Evolutionary conservation across 2,888 invertebrate species (phyloP).

Genomic region (Malthinus flaveolus): DNA sequence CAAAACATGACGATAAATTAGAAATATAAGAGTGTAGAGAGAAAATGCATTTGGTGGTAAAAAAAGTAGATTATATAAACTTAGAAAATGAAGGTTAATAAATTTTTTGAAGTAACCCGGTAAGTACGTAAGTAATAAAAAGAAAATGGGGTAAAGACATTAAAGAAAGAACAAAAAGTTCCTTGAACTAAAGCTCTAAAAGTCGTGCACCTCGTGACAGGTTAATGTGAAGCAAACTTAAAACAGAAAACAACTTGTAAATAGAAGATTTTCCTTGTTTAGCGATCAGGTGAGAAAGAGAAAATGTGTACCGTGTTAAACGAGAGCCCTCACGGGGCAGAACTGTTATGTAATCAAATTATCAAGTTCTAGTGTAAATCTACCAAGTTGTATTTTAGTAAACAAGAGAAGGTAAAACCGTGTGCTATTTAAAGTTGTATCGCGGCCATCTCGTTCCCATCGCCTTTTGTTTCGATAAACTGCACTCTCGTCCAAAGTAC

Average conservation of each 20-base stretch:
- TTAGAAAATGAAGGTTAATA: no score
- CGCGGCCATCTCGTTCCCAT: constrained; percentile 28
- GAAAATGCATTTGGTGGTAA: no score
- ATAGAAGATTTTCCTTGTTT: constrained; percentile 13
- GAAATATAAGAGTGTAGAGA: no score
- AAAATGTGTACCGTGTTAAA: constrained; percentile 22
- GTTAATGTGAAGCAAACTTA: constrained; percentile 31
- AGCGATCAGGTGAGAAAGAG: constrained; percentile 20
- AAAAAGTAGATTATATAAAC: no score
- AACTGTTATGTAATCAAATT: constrained; percentile 31
- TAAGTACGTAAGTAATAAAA: constrained; percentile 8
- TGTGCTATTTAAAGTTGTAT: constrained; percentile 5
- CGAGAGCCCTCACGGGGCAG: constrained; percentile 17
- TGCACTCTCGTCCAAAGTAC: constrained; percentile 11
- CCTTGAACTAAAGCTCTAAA: constrained; percentile 35
- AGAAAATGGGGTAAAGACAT: constrained; percentile 24
- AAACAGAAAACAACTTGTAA: constrained; percentile 22
- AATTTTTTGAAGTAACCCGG: no score
- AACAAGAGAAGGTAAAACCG: constrained; percentile 19
- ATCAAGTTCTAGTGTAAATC: constrained; percentile 31
- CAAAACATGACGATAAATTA: no score
- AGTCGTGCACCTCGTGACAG: constrained; percentile 35
- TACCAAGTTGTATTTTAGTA: constrained; percentile 27
- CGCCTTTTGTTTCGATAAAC: constrained; percentile 15
- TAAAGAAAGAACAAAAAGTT: constrained; percentile 30